Conservation (phyloP, 2,797 vertebrate genomes). For the Paratrypauchen microcephalus region DNA sequence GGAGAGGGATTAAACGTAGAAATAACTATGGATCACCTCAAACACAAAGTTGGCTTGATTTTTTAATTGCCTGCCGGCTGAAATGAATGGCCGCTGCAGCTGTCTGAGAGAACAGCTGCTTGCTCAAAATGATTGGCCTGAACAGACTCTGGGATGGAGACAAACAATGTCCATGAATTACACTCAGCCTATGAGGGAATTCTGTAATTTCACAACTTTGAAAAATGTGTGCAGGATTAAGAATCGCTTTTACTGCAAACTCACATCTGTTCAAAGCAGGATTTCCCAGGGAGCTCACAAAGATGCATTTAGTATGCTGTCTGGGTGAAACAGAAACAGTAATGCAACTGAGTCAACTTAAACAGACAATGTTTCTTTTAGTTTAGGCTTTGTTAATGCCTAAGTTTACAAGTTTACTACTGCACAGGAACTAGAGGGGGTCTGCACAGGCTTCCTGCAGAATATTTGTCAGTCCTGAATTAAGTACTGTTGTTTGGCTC, state of each 20-base stretch:
- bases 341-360: conserved; percentile 35
- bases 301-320: conserved; percentile 57
- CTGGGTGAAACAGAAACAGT: conserved; percentile 43
- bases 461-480: conserved; percentile 71
- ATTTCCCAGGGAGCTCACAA: conserved; percentile 62
- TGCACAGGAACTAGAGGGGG: conserved; percentile 48
- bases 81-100: conserved; percentile 74
- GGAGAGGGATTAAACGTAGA: conserved; percentile 72
- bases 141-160: conserved; percentile 46
- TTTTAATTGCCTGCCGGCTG: conserved; percentile 72
- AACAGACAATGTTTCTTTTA: conserved; percentile 41
- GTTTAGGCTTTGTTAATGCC: conserved; percentile 49
- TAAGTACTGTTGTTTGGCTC: conserved; percentile 70
- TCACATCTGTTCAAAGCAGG: conserved; percentile 60
- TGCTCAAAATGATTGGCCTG: conserved; percentile 64
- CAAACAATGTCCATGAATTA: conserved; percentile 65
- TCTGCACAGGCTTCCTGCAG: conserved; percentile 64
- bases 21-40: conserved; percentile 81
- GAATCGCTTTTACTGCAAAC: conserved; percentile 63
- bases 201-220: conserved; percentile 68
- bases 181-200: conserved; percentile 59
- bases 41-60: conserved; percentile 80
- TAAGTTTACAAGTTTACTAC: conserved; percentile 61
- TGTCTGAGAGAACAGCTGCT: conserved; percentile 81
- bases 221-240: conserved; percentile 67